phyloP scores from a whole-genome alignment of 2,888 invertebrate species.

The Chromoteleia sp. region DNA sequence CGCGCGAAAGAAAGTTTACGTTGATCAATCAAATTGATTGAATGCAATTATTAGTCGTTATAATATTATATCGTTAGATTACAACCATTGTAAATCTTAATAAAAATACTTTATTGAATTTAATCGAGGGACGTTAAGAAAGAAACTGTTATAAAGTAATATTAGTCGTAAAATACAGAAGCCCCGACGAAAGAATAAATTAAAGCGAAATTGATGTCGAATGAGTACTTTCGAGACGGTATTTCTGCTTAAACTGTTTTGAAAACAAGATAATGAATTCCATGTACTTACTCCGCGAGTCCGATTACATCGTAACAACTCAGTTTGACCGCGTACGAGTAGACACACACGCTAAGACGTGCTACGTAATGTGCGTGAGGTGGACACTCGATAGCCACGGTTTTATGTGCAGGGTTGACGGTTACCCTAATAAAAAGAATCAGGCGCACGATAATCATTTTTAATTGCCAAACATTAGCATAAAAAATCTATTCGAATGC shows the following conservation, averaged over 20 bases:
- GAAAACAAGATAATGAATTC: slow-evolving; percentile 37
- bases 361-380: slow-evolving; percentile 8
- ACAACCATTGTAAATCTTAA: no score
- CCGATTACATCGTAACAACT: slow-evolving; percentile 49
- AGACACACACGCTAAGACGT: slow-evolving; percentile 22
- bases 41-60: no score
- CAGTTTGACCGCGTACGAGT: slow-evolving; percentile 32
- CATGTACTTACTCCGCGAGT: slow-evolving; percentile 34
- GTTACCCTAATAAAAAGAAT: slow-evolving; percentile 10
- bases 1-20: no score
- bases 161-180: slow-evolving; percentile 4
- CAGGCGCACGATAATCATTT: neutral
- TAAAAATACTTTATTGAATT: no score
- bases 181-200: slow-evolving; percentile 3
- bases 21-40: no score
- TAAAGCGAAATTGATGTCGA: slow-evolving; percentile 4
- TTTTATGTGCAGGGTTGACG: slow-evolving; percentile 28
- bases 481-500: slow-evolving; percentile 20
- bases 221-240: neutral
- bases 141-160: neutral
- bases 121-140: no score
- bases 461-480: slow-evolving; percentile 3
- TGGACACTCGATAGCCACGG: slow-evolving; percentile 12
- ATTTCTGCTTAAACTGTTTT: slow-evolving; percentile 39
- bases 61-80: no score